Percentiles rank a stretch among this genome's conserved stretches.
These are phyloP conservation scores for Aphelinus atriplicis DNA, from an alignment of 1,140 invertebrate species.

Conservation along the genomic window DNA sequence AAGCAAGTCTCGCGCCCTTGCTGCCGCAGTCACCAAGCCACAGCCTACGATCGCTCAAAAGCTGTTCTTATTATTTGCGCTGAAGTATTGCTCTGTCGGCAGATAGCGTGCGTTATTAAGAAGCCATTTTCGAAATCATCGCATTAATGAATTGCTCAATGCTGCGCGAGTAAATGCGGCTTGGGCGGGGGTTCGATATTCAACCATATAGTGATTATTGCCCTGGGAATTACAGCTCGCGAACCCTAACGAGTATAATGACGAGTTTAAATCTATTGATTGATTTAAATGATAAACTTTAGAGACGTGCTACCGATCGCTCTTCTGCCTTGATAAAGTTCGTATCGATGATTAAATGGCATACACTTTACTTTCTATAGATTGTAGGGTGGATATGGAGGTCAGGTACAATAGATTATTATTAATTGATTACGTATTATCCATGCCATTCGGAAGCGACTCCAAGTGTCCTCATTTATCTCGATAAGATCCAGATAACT, in stretches of 20 bases:
- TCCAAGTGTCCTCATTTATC: no score
- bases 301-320: neutral
- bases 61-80: neutral
- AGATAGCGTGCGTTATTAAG: conserved; percentile 8
- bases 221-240: neutral
- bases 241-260: conserved; percentile 12
- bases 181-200: neutral
- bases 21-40: no score
- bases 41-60: no score
- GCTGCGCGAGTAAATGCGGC: neutral
- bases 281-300: conserved; percentile 6
- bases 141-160: conserved; percentile 19
- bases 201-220: neutral
- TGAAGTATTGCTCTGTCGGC: neutral
- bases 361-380: neutral
- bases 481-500: no score
- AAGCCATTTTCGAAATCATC: conserved; percentile 10
- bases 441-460: no score
- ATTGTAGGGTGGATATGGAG: no score
- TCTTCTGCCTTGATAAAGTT: conserved; percentile 8
- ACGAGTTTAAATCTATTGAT: conserved; percentile 15
- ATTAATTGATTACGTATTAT: no score
- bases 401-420: no score
- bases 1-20: neutral
- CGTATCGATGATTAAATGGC: neutral